phyloP scores from a whole-genome alignment of 2,797 vertebrate genomes.

The Bryconaethiops microstoma region DNA sequence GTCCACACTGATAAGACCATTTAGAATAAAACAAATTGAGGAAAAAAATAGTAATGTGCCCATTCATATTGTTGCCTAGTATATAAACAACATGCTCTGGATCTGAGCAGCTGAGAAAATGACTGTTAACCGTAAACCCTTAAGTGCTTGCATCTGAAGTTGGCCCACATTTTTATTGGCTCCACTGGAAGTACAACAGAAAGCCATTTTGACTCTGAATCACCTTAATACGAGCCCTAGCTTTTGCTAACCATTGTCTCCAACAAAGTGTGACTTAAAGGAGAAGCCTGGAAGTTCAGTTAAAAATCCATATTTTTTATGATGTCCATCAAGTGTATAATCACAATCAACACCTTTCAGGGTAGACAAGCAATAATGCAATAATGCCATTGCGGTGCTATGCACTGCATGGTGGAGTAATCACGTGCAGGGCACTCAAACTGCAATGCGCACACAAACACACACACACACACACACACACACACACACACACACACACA shows the following conservation, averaged over 20 bases:
- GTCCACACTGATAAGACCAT: slow-evolving; percentile 27
- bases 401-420: slow-evolving; percentile 58
- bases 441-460: slow-evolving; percentile 29
- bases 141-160: slow-evolving; percentile 67
- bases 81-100: slow-evolving; percentile 47
- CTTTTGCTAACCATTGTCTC: slow-evolving; percentile 26
- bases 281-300: slow-evolving; percentile 16
- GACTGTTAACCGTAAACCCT: slow-evolving; percentile 75
- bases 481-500: slow-evolving; percentile 38
- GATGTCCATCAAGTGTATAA: slow-evolving; percentile 48
- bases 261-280: slow-evolving; percentile 4
- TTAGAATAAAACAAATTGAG: neutral
- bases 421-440: slow-evolving; percentile 52
- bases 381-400: slow-evolving; percentile 43
- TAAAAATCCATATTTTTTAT: slow-evolving; percentile 23
- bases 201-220: slow-evolving; percentile 41
- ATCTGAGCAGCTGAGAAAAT: slow-evolving; percentile 65
- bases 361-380: slow-evolving; percentile 79
- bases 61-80: slow-evolving; percentile 50
- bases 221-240: slow-evolving; percentile 29
- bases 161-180: slow-evolving; percentile 41
- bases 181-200: slow-evolving; percentile 31
- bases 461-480: slow-evolving; percentile 44
- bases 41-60: slow-evolving; percentile 9
- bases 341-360: slow-evolving; percentile 65